Conservation (phyloP, 1,140 invertebrate genomes). For the Drosophila bocki region DNA sequence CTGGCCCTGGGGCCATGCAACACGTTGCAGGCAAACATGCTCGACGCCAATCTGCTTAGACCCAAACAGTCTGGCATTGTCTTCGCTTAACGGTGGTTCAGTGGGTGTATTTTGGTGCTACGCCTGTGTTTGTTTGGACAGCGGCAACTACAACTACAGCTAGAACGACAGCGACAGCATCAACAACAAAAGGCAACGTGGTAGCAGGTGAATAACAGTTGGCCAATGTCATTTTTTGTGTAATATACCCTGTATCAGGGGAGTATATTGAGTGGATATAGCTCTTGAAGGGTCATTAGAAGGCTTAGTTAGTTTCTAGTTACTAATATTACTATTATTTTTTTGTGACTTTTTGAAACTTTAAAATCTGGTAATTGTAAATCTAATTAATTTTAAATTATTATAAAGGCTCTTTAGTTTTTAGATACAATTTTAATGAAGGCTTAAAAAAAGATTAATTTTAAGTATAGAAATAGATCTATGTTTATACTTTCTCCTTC, state of each 20-base stretch:
- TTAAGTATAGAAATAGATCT: too few species aligned
- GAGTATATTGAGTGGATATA: not conserved
- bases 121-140: slow-evolving; percentile 27
- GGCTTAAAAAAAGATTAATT: too few species aligned
- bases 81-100: slow-evolving; percentile 45
- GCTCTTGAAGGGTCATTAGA: not conserved
- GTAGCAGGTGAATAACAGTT: slow-evolving; percentile 47
- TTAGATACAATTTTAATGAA: too few species aligned
- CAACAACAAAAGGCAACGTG: slow-evolving; percentile 25
- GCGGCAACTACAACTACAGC: slow-evolving; percentile 7
- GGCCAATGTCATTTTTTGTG: slow-evolving; percentile 17
- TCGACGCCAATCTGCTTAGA: slow-evolving; percentile 37
- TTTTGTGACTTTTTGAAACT: too few species aligned
- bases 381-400: too few species aligned
- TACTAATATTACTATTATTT: too few species aligned
- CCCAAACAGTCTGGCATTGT: slow-evolving; percentile 53
- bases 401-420: too few species aligned
- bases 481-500: not conserved
- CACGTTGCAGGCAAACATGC: slow-evolving; percentile 60
- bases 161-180: not conserved
- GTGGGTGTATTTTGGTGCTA: slow-evolving; percentile 46
- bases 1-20: slow-evolving; percentile 31
- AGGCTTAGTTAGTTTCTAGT: too few species aligned
- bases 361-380: too few species aligned
- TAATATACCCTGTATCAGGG: not conserved